Evolutionary conservation across 2,888 invertebrate genomes (phyloP), one percentile per base, ranked within the genome.

Genomic region (Antheraea yamamai): DNA sequence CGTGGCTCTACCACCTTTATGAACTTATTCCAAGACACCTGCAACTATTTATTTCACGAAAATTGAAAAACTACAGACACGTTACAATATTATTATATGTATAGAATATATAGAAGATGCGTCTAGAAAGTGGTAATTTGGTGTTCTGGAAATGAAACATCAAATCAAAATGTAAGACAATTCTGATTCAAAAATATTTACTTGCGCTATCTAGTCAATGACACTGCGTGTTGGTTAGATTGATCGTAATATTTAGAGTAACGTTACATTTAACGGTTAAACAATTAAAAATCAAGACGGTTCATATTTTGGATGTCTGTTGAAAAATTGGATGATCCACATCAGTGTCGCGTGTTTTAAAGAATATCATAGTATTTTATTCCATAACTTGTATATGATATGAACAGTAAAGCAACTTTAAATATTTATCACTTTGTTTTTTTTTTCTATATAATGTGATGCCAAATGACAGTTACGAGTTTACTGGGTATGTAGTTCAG

Each of bases 261-360:
- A 80, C 80, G 80, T 77, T 81, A 81, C 79, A 68, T 75, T 78
- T 81, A 81, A 82, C 83, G 79, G 82, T 80, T 78, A 76, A 78
- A 79, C 76, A 79, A 76, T 78, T 73, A 73, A 23, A 70, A 75
- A 58, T 68, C 73, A 73, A 68, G 68, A 70, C 75, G 55, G 61
- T 75, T 20, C 35, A 51, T 70, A 58, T 71, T 58, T 75, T 51
- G 75, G 64, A 75, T 75, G 64, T 73, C 73, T 75, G 73, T 23
- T 79, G 78, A 75, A 78, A 78, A 85, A 83, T 83, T 81, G 81
- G 77, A 76, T 74, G 78, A 80, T 79, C 79, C 79, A 77, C 79
- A 64, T 77, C 75, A 39, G 73, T 78, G 84, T 83, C 84, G 84
- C 84, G 86, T 84, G 85, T 83, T 77, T 73, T 78, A 79, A 80